These are phyloP conservation scores for Plebejus melissa DNA, from an alignment of 2,888 invertebrate genomes.

Conservation along the genomic window DNA sequence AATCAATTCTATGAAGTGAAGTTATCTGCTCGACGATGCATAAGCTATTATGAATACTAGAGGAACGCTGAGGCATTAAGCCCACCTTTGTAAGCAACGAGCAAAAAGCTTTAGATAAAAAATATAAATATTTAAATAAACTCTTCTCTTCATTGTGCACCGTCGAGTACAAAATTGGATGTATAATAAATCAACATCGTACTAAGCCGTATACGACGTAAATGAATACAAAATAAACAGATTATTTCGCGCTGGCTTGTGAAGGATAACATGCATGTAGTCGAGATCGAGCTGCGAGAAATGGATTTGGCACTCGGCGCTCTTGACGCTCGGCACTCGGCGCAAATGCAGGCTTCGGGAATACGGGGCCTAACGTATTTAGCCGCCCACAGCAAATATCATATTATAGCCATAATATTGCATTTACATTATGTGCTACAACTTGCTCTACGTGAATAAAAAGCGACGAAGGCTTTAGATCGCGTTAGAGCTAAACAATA, in stretches of 20 bases:
- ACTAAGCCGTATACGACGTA: not conserved
- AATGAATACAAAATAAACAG: conserved; percentile 1
- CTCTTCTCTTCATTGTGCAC: not conserved
- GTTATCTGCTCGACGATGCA: not conserved
- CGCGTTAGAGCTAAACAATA: too few relatives aligned
- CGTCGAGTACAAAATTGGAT: not conserved
- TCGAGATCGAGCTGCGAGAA: not conserved
- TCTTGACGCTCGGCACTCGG: not conserved
- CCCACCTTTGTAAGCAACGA: too few relatives aligned
- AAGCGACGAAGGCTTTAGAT: not conserved
- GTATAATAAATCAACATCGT: not conserved
- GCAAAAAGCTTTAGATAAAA: too few relatives aligned
- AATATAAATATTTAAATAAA: too few relatives aligned
- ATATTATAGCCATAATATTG: not conserved
- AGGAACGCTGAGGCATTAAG: too few relatives aligned
- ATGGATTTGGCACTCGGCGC: not conserved
- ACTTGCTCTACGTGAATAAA: not conserved
- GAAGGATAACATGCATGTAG: not conserved
- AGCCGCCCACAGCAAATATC: not conserved
- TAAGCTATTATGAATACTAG: not conserved
- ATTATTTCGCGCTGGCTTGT: not conserved
- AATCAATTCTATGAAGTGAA: not conserved
- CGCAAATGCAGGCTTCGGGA: not conserved
- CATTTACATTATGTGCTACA: not conserved
- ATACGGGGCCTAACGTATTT: not conserved